phyloP scores from a whole-genome alignment of 2,113 vertebrate genomes.

The Phycodurus eques region DNA sequence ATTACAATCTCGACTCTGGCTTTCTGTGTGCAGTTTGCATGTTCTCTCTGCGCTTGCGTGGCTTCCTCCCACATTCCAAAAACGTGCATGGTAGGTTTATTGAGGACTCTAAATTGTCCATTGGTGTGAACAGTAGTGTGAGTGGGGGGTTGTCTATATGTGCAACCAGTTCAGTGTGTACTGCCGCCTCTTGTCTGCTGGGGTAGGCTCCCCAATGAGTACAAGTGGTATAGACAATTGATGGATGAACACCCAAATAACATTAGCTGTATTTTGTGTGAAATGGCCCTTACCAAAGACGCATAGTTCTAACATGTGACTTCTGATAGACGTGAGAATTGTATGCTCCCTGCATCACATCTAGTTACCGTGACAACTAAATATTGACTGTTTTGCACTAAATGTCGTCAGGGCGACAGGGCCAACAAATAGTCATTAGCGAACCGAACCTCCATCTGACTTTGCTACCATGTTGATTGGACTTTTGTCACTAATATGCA shows the following conservation, averaged over 20 bases:
- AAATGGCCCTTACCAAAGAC: background rate
- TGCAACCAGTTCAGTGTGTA: background rate
- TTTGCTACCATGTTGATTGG: slow-evolving; percentile 31
- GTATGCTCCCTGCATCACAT: slow-evolving; percentile 25
- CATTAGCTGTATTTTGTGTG: background rate
- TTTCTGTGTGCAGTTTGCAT: background rate
- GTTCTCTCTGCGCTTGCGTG: background rate
- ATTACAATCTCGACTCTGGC: too few species aligned
- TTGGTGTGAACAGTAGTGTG: background rate
- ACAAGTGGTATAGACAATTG: background rate
- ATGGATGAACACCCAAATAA: background rate
- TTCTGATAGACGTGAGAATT: slow-evolving; percentile 41
- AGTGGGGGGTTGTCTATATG: too few species aligned
- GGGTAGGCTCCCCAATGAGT: background rate
- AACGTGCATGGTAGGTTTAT: background rate
- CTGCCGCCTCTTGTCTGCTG: background rate
- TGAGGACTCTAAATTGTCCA: background rate
- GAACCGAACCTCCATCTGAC: slow-evolving; percentile 31
- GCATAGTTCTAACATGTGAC: background rate
- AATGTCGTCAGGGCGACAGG: slow-evolving; percentile 43
- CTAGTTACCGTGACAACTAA: slow-evolving; percentile 38
- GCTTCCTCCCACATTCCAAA: background rate
- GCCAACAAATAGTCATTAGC: slow-evolving; percentile 49
- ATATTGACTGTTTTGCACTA: slow-evolving; percentile 27
- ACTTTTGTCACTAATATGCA: slow-evolving; percentile 51